Conservation (phyloP, 1,140 invertebrate species). For the Polypedilum pembai region DNA sequence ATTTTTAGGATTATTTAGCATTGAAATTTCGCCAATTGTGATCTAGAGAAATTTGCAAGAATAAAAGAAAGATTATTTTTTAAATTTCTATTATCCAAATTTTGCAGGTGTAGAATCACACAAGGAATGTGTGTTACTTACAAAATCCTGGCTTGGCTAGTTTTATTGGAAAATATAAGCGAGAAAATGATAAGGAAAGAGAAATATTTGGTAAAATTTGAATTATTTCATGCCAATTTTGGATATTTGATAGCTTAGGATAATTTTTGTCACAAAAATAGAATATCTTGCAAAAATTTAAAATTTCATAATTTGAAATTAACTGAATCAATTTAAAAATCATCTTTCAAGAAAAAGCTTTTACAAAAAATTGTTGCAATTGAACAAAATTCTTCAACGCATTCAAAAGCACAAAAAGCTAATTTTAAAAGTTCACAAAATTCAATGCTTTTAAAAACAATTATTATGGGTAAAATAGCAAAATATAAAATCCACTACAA, state of each 20-base stretch:
- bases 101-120: neutral
- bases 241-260: too few species aligned
- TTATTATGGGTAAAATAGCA: too few species aligned
- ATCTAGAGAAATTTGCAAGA: neutral
- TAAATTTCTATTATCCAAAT: neutral
- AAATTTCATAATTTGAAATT: neutral
- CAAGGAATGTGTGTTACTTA: slow-evolving; percentile 1
- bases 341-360: neutral
- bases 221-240: neutral
- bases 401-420: neutral
- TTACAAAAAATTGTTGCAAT: neutral
- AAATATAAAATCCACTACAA: too few species aligned
- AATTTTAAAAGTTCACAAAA: too few species aligned
- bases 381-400: neutral
- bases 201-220: neutral
- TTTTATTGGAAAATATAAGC: neutral
- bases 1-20: slow-evolving; percentile 38
- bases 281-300: neutral
- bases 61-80: slow-evolving; percentile 36
- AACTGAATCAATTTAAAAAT: too few species aligned
- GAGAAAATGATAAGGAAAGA: neutral
- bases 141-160: slow-evolving; percentile 22
- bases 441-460: neutral
- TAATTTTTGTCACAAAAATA: neutral
- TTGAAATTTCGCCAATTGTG: neutral